These are phyloP conservation scores for Lasioglossum oenotherae DNA, from an alignment of 2,888 invertebrate genomes.

Conservation along the genomic window DNA sequence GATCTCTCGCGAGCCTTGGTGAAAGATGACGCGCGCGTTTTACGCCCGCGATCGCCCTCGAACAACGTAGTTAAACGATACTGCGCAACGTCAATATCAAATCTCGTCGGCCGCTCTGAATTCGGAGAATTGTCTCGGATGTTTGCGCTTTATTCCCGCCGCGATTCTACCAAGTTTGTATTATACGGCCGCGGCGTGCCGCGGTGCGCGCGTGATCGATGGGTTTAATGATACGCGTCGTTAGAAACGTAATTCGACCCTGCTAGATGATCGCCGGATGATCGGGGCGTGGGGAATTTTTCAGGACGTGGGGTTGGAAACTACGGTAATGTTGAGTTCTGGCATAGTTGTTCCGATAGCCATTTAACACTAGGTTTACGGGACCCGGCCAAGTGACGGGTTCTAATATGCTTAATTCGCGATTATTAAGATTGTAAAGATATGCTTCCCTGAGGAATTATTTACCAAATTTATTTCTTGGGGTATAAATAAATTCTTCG, in stretches of 20 bases:
- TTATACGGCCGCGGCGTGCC: neutral
- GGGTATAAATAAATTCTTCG: too few species aligned
- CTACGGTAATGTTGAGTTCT: neutral
- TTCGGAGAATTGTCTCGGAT: neutral
- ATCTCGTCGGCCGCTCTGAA: conserved; percentile 1
- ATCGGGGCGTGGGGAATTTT: neutral
- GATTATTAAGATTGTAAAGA: too few species aligned
- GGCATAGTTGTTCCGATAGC: neutral
- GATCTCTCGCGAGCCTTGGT: conserved; percentile 22
- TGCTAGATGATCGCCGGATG: neutral
- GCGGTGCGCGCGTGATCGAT: neutral
- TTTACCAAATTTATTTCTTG: too few species aligned
- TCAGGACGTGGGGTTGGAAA: neutral
- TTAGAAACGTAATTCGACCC: neutral
- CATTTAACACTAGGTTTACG: too few species aligned
- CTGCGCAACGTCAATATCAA: conserved; percentile 1
- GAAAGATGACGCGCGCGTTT: conserved; percentile 68
- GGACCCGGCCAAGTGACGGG: too few species aligned
- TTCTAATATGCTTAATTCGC: too few species aligned
- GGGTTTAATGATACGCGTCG: conserved; percentile 5
- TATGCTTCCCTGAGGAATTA: too few species aligned
- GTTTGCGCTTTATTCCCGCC: neutral
- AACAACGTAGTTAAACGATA: conserved; percentile 5
- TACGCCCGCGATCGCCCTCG: conserved; percentile 42
- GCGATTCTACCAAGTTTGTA: neutral